These are phyloP conservation scores for Colostygia pectinataria DNA, from an alignment of 2,888 invertebrate species.

Conservation along the genomic window DNA sequence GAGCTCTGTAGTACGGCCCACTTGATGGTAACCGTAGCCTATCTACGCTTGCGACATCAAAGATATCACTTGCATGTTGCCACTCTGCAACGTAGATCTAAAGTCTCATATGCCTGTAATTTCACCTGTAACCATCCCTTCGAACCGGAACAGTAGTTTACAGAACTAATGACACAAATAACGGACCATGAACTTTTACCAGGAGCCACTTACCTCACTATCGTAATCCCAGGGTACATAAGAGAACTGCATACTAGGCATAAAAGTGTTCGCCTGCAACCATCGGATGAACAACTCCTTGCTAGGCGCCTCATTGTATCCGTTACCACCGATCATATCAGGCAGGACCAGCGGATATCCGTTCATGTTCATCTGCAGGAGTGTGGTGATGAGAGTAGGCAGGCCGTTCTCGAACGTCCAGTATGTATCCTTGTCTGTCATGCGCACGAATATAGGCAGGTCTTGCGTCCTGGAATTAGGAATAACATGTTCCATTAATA, in stretches of 20 bases:
- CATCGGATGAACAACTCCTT: constrained; percentile 88
- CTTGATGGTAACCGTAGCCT: too few relatives aligned
- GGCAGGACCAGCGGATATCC: constrained; percentile 89
- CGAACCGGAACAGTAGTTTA: too few relatives aligned
- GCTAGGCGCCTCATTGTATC: constrained; percentile 70
- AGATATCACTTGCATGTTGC: too few relatives aligned
- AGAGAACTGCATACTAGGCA: constrained; percentile 91
- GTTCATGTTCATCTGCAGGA: constrained; percentile 84
- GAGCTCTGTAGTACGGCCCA: too few relatives aligned
- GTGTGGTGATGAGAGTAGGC: constrained; percentile 87
- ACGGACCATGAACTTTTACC: too few relatives aligned
- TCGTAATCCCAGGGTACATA: constrained; percentile 91
- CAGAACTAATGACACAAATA: too few relatives aligned
- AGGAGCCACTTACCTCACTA: constrained; percentile 66
- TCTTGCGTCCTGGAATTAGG: constrained; percentile 81
- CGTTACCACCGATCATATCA: constrained; percentile 89
- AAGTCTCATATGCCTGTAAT: too few relatives aligned
- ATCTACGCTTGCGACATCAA: too few relatives aligned
- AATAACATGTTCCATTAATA: not conserved
- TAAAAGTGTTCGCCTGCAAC: constrained; percentile 89
- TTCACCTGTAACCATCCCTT: too few relatives aligned
- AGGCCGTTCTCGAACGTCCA: constrained; percentile 88
- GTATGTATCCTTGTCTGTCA: constrained; percentile 88
- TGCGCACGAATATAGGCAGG: constrained; percentile 87
- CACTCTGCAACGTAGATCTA: too few relatives aligned